Base-by-base conservation (phyloP, 1,140 invertebrate species). In the Aplysia californica region DNA sequence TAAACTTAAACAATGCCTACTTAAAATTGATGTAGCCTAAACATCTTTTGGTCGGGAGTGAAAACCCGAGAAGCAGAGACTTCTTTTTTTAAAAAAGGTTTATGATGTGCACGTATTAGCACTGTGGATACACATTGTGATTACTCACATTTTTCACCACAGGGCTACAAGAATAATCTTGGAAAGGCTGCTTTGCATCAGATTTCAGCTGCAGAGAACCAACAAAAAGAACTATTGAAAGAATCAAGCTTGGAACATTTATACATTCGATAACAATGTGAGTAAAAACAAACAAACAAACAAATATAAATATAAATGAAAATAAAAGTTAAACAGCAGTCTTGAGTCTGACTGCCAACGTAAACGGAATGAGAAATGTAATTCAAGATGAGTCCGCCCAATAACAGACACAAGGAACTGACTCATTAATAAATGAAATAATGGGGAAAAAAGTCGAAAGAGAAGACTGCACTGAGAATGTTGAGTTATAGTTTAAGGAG, bases 151-250 rank as follows among this genome's bases (percentile, higher is more conserved):
- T 94, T 83, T 94, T 91, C 23, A 98, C 95, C 56, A 84, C 93
- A 3, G 94, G 92, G 6, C 89, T 90, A 82, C 96, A 97, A 6
- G 93, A 91, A 80, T 96, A 95, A 31, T 95, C 93, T 35, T 96
- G 94, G 61, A 98, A 91, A 0, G 95, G 93, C 77, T 93, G 93
- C n/a, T 92, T 93, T 0, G 97, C 96, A 86, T 98, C 95, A 15
- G 96, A 98, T 69, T 94, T 93, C 75, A 99, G 93, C 92, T 92
- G 83, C 38, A 86, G 84, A 82, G 65, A 71, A 29, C 39, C 21
- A 20, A 75, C 21, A 65, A 75, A 26, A 33, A 50, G n/a, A 50
- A 50, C 44, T 15, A 15, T n/a, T 50, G n/a, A 50, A 50, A n/a
- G 44, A 50, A 10, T 50, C 44, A 50, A 50, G 44, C 44, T 15